Conservation (phyloP, 2,113 vertebrate species). For the Xyrauchen texanus region DNA sequence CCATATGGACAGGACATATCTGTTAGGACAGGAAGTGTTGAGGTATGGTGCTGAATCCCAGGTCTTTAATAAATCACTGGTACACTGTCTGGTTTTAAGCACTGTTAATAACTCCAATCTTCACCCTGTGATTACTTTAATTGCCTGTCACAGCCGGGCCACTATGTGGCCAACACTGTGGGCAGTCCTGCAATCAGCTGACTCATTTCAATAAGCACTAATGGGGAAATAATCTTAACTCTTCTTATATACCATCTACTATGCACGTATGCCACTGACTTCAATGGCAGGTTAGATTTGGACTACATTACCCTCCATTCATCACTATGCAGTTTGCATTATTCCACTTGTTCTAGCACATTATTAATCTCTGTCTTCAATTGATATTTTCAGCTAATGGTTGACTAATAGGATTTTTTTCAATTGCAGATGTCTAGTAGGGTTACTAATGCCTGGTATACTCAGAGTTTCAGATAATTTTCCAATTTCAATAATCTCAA, state of each 20-base stretch:
- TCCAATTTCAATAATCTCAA: too few relatives aligned
- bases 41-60: constrained; percentile 33
- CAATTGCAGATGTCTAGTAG: too few relatives aligned
- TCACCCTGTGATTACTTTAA: constrained; percentile 46
- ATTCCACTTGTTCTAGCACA: not conserved
- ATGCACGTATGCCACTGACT: not conserved
- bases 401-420: too few relatives aligned
- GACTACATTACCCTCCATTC: constrained; percentile 17
- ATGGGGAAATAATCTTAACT: constrained; percentile 12
- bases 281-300: not conserved
- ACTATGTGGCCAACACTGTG: constrained; percentile 31
- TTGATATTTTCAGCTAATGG: constrained; percentile 1
- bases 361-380: constrained; percentile 7
- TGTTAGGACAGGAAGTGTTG: constrained; percentile 34
- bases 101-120: constrained; percentile 49
- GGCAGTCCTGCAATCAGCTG: constrained; percentile 13
- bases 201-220: constrained; percentile 22
- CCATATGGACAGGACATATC: not conserved
- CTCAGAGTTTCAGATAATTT: too few relatives aligned
- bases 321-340: constrained; percentile 5
- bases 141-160: constrained; percentile 34
- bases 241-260: not conserved
- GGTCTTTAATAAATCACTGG: constrained; percentile 54
- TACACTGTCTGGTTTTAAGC: constrained; percentile 49
- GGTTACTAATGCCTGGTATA: too few relatives aligned